These are phyloP conservation scores for Drosophila willistoni DNA, from an alignment of 1,140 invertebrate genomes.

Conservation along the genomic window DNA sequence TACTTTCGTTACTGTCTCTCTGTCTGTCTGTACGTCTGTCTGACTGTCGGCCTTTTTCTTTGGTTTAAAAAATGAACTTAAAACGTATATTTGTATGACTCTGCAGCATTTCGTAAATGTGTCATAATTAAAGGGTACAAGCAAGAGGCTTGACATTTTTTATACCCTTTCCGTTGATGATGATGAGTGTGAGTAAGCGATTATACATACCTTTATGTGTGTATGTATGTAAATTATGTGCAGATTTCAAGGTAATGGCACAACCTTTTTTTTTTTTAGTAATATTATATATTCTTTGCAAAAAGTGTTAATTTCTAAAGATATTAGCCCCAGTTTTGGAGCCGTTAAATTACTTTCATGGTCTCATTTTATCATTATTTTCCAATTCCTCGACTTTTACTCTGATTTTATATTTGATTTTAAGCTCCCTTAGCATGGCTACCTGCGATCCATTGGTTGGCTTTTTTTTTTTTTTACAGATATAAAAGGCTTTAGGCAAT, in stretches of 20 bases:
- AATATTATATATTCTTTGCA: too few relatives aligned
- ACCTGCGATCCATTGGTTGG: conserved; percentile 30
- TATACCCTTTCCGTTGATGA: conserved; percentile 27
- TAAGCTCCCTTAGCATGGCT: conserved; percentile 27
- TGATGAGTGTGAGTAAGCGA: conserved; percentile 11
- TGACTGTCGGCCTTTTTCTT: conserved; percentile 4
- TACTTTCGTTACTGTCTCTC: conserved; percentile 62
- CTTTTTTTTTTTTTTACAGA: conserved; percentile 29
- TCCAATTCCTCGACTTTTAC: conserved; percentile 24
- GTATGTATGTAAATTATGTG: too few relatives aligned
- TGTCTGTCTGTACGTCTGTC: conserved; percentile 2
- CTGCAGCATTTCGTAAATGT: conserved; percentile 66
- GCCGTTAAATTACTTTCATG: conserved; percentile 49
- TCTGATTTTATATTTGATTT: conserved; percentile 24
- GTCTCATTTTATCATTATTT: conserved; percentile 17
- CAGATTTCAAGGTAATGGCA: too few relatives aligned
- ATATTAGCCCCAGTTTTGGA: background rate
- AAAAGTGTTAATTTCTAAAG: too few relatives aligned
- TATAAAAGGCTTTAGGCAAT: conserved; percentile 20
- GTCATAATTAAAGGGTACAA: conserved; percentile 62
- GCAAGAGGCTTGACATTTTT: conserved; percentile 24
- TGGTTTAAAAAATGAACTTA: conserved; percentile 38
- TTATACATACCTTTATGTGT: background rate
- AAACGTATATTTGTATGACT: conserved; percentile 40
- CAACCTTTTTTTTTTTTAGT: too few relatives aligned